Percentiles rank a stretch among this genome's conserved stretches.
Evolutionary conservation across 2,797 vertebrate species (phyloP).

Genomic region (Pseudochromis fuscus): DNA sequence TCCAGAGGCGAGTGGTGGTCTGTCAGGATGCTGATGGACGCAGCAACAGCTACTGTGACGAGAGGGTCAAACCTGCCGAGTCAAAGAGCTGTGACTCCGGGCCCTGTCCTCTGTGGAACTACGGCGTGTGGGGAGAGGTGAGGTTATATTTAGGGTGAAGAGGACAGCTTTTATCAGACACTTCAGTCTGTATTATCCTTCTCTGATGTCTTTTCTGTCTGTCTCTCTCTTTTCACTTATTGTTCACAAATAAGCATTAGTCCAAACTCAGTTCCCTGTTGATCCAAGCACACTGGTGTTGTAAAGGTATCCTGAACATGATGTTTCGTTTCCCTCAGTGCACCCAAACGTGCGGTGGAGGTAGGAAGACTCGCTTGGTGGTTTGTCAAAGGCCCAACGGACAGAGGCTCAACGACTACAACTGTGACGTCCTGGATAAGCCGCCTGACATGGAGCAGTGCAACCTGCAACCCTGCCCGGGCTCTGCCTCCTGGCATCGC

Average conservation of each 20-base stretch:
- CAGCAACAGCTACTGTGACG: constrained; percentile 88
- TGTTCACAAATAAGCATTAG: not conserved
- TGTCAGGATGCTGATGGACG: constrained; percentile 94
- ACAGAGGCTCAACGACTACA: constrained; percentile 90
- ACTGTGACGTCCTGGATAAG: constrained; percentile 93
- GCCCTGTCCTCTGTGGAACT: constrained; percentile 95
- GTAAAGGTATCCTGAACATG: not conserved
- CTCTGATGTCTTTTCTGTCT: constrained; percentile 14
- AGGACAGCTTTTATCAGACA: not conserved
- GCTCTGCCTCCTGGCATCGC: constrained; percentile 92
- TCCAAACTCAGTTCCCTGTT: not conserved
- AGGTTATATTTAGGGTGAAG: constrained; percentile 50
- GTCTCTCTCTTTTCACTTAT: not conserved
- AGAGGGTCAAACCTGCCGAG: constrained; percentile 89
- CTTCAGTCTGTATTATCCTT: not conserved
- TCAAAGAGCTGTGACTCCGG: constrained; percentile 92
- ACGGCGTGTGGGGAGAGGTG: constrained; percentile 95
- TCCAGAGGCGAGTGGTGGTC: constrained; percentile 93
- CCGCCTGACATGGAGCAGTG: constrained; percentile 90
- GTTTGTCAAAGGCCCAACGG: constrained; percentile 92
- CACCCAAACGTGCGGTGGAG: constrained; percentile 91
- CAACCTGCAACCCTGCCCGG: constrained; percentile 90
- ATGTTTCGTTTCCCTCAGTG: constrained; percentile 84
- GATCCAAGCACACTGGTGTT: not conserved
- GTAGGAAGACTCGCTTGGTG: constrained; percentile 91